Conservation (phyloP, 2,888 invertebrate species). For the Eurytoma californica region DNA sequence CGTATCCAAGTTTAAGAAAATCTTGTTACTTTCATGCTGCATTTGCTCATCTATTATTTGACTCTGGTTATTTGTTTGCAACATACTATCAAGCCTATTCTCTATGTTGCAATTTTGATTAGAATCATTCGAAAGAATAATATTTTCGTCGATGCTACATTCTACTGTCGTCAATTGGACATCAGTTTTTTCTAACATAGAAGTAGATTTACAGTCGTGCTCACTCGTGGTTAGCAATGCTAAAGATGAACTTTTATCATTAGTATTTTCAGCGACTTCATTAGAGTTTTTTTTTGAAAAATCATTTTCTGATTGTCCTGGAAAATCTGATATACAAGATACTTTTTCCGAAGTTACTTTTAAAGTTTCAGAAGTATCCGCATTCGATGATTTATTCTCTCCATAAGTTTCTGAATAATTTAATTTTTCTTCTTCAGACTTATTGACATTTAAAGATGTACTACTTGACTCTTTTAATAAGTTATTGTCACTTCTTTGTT, state of each 20-base stretch:
- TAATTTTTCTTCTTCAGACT: conserved; percentile 20
- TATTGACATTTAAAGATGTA: not conserved
- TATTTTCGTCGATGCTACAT: conserved; percentile 41
- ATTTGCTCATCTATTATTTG: conserved; percentile 61
- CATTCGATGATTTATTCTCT: conserved; percentile 25
- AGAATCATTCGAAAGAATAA: conserved; percentile 46
- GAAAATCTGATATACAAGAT: not conserved
- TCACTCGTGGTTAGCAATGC: conserved; percentile 8
- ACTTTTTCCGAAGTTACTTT: conserved; percentile 32
- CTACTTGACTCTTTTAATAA: conserved; percentile 38
- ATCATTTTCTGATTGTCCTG: conserved; percentile 15
- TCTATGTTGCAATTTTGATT: conserved; percentile 67
- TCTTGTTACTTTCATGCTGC: conserved; percentile 63
- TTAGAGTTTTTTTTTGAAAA: conserved; percentile 28
- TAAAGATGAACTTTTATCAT: conserved; percentile 9
- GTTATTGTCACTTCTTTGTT: conserved; percentile 33
- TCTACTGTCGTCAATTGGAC: conserved; percentile 27
- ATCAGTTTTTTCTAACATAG: conserved; percentile 29
- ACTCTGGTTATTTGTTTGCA: conserved; percentile 62
- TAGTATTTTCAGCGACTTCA: conserved; percentile 23
- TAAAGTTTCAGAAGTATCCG: conserved; percentile 3
- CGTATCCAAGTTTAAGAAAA: conserved; percentile 71
- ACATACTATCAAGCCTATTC: conserved; percentile 66
- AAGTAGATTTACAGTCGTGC: not conserved
- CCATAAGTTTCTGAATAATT: conserved; percentile 15